Conservation (phyloP, 2,113 vertebrate genomes). For the Grallaria varia region DNA sequence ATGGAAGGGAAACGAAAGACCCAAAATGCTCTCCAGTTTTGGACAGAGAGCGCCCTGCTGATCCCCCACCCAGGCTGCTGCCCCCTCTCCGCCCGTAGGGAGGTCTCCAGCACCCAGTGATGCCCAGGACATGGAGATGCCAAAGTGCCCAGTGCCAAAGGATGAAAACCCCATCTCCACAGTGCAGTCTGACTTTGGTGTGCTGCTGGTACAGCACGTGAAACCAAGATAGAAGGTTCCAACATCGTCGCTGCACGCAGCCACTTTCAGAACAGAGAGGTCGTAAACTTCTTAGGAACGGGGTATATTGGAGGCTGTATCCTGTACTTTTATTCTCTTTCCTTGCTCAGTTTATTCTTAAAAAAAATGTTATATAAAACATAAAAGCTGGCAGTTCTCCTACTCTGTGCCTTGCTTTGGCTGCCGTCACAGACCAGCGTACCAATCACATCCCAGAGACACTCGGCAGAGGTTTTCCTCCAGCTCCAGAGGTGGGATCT, state of each 20-base stretch:
- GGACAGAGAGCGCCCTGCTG: background rate
- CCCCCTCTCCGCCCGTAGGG: fast-evolving
- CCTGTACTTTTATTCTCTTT: background rate
- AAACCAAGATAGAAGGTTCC: background rate
- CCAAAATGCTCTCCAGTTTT: background rate
- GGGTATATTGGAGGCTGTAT: background rate
- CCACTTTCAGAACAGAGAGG: background rate
- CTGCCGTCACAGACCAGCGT: fast-evolving
- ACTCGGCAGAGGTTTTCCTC: background rate
- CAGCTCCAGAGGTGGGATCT: background rate
- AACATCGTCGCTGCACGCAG: background rate
- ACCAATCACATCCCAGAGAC: background rate
- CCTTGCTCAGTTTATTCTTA: background rate
- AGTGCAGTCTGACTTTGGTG: fast-evolving
- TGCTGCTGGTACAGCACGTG: background rate
- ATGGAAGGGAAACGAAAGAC: background rate
- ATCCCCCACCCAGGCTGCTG: background rate
- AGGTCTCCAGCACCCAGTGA: background rate
- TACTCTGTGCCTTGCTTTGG: background rate
- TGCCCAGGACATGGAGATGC: background rate
- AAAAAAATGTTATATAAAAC: background rate
- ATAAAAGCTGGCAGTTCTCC: background rate
- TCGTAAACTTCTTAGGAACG: background rate
- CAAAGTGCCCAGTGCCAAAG: background rate
- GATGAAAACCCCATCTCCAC: fast-evolving